phyloP scores from a whole-genome alignment of 2,888 invertebrate genomes.

The Watsonalla binaria region DNA sequence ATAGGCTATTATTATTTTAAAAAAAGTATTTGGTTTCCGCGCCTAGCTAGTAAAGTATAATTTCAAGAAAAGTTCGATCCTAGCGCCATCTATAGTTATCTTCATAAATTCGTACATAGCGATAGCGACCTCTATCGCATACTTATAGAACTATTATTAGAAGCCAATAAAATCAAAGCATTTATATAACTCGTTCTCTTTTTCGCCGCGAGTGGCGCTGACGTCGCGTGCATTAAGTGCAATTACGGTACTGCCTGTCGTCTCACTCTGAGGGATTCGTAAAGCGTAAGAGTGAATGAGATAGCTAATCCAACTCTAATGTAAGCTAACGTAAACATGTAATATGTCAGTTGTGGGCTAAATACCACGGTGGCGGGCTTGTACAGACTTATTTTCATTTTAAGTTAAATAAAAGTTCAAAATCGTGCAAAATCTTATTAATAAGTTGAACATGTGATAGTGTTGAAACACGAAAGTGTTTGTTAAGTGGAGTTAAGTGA shows the following conservation, averaged over 20 bases:
- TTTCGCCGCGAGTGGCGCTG: slow-evolving; percentile 17
- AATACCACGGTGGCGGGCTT: slow-evolving; percentile 49
- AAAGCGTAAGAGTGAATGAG: slow-evolving; percentile 25
- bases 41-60: too few relatives aligned
- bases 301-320: slow-evolving; percentile 37
- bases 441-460: neutral
- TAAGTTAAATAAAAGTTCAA: slow-evolving; percentile 12
- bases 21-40: too few relatives aligned
- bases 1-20: too few relatives aligned
- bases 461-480: neutral
- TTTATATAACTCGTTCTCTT: slow-evolving; percentile 17
- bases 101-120: too few relatives aligned
- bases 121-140: neutral
- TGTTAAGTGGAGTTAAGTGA: neutral
- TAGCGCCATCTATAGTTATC: neutral
- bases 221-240: slow-evolving; percentile 17
- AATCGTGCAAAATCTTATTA: slow-evolving; percentile 7
- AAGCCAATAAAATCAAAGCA: slow-evolving; percentile 21
- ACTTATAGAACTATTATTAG: slow-evolving; percentile 4
- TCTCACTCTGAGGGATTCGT: slow-evolving; percentile 15
- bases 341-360: slow-evolving; percentile 55
- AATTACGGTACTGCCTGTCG: slow-evolving; percentile 22
- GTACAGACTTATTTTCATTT: slow-evolving; percentile 14
- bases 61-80: too few relatives aligned
- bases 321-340: slow-evolving; percentile 62